Conservation (phyloP, 2,888 invertebrate genomes). For the Cistogaster globosa region DNA sequence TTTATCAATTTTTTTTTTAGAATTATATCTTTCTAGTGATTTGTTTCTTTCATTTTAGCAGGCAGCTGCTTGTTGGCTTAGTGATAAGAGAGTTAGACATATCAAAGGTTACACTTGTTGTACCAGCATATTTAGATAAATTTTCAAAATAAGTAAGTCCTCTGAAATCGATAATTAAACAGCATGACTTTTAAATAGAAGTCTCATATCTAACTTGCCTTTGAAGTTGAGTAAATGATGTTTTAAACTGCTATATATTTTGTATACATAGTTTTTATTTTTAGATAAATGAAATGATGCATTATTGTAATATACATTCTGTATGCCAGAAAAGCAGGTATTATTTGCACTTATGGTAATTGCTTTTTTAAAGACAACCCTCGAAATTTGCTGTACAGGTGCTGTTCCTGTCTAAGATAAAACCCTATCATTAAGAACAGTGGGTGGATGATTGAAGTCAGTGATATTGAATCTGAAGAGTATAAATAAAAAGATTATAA, state of each 20-base stretch:
- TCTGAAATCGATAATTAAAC: conserved; percentile 51
- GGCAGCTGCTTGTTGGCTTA: conserved; percentile 37
- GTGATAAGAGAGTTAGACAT: conserved; percentile 34
- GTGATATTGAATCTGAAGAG: background rate
- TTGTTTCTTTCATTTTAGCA: conserved; percentile 12
- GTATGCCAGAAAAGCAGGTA: conserved; percentile 25
- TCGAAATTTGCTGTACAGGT: conserved; percentile 17
- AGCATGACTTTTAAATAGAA: conserved; percentile 45
- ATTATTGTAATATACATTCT: background rate
- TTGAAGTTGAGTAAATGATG: background rate
- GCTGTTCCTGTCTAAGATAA: background rate
- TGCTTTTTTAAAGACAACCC: conserved; percentile 13
- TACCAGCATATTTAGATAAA: conserved; percentile 30
- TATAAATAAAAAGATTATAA: background rate
- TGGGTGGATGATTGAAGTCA: conserved; percentile 52
- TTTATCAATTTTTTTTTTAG: conserved; percentile 8
- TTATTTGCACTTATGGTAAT: conserved; percentile 39
- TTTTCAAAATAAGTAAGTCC: conserved; percentile 18
- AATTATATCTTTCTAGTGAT: conserved; percentile 23
- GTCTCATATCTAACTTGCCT: conserved; percentile 7
- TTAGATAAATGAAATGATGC: too few species aligned
- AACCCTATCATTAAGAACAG: conserved; percentile 48
- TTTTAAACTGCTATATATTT: background rate
- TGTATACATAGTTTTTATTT: conserved; percentile 6
- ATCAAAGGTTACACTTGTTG: conserved; percentile 1